Conservation (phyloP, 2,888 invertebrate genomes). For the Phaedon cochleariae region DNA sequence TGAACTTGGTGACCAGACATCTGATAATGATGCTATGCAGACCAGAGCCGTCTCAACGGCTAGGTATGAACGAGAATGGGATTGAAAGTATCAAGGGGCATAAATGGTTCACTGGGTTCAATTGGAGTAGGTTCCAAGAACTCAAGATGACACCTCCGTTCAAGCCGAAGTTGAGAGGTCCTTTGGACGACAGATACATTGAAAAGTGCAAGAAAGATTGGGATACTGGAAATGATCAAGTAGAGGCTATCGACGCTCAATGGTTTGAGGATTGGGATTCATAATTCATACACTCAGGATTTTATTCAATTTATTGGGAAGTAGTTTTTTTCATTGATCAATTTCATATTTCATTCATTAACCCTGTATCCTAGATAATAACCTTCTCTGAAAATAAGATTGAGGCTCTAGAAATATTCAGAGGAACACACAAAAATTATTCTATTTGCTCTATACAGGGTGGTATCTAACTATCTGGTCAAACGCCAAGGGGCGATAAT, state of each 20-base stretch:
- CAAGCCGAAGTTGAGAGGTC: constrained; percentile 71
- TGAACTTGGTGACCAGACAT: constrained; percentile 79
- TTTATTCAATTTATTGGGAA: no score
- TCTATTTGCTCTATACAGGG: no score
- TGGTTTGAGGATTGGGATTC: not conserved
- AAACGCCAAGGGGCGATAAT: no score
- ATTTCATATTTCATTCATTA: no score
- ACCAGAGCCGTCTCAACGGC: constrained; percentile 61
- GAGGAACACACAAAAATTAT: no score
- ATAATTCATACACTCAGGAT: not conserved
- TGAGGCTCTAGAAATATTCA: no score
- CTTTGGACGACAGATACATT: constrained; percentile 81
- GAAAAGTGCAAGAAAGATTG: constrained; percentile 70
- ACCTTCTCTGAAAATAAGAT: no score
- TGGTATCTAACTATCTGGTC: no score
- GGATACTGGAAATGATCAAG: not conserved
- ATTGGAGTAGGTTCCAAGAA: constrained; percentile 81
- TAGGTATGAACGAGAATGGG: constrained; percentile 89
- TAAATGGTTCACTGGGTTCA: constrained; percentile 90
- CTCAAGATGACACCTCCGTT: constrained; percentile 78
- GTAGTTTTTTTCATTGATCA: no score
- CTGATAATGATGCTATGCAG: constrained; percentile 86
- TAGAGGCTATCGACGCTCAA: not conserved
- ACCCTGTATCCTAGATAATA: no score
- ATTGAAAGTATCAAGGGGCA: constrained; percentile 84